Base-by-base conservation (phyloP, 2,797 vertebrate genomes). In the Okamejei kenojei region DNA sequence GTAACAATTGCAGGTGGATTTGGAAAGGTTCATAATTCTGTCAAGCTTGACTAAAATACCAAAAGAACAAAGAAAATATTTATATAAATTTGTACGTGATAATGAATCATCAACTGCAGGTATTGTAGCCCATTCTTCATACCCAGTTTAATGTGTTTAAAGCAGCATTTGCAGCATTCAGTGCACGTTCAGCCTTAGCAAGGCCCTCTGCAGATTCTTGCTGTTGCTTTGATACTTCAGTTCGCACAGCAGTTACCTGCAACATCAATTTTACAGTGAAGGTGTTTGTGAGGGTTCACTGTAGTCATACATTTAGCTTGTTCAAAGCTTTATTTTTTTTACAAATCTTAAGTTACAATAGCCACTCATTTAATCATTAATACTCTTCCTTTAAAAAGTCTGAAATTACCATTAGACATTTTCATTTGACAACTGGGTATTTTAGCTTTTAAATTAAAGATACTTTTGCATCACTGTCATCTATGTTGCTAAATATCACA, bases 71-170 rank as follows among this genome's bases (percentile, higher is more conserved):
- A 73, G 23, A 5, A 29, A 38, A n/a, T 19, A 35, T n/a, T 68
- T 81, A 79, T 68, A 68, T 7, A 77, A 78, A 93, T 79, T 93
- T 19, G 63, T 93, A 94, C 82, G 93, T 54, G 7, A 93, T 17
- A 74, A 54, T 92, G 26, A 54, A 35, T 71, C 10, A 54, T 21
- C 13, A 74, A 21, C n/a, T 29, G 38, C 71, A 74, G 71, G 15
- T 23, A 91, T 45, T 73, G 35, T 29, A 76, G 90, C 38, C 68
- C 93, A 45, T n/a, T 78, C 1, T 35, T 0, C 17, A 93, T 96
- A 96, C 95, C 96, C 96, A 95, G 95, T 97, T 97, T 35, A 96
- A 95, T 93, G 97, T 96, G 94, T 96, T 97, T 93, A 97, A 95
- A 6, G 96, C 95, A 90, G 95, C 93, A 26, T 97, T 97, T 94